A percentile compares a stretch with the other conserved stretches of the same genome.
Evolutionary conservation across 1,140 invertebrate species (phyloP).

Genomic region (Acarapis woodi): DNA sequence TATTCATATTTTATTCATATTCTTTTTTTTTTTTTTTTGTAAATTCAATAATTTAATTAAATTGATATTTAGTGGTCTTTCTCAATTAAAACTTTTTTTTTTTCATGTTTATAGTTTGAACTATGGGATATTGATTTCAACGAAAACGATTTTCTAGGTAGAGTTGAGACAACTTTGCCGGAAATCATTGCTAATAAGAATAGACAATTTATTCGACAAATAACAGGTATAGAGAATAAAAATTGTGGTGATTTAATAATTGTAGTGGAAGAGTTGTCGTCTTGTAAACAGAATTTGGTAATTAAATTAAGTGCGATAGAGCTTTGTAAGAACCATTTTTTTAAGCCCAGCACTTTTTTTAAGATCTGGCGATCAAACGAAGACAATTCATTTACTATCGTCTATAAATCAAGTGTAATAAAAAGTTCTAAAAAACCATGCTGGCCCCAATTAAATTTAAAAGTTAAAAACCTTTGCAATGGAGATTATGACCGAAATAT

Average conservation of each 20-base stretch:
- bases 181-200: conserved; percentile 21
- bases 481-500: conserved; percentile 26
- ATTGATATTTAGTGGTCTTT: no score
- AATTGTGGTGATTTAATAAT: conserved; percentile 16
- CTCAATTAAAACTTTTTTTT: no score
- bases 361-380: conserved; percentile 11
- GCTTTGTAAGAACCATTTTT: conserved; percentile 25
- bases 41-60: no score
- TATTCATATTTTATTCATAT: no score
- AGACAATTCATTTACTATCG: conserved; percentile 18
- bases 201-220: conserved; percentile 14
- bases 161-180: conserved; percentile 21
- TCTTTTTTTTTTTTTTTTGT: no score
- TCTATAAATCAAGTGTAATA: conserved; percentile 25
- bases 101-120: no score
- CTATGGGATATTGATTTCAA: conserved; percentile 14
- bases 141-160: conserved; percentile 23
- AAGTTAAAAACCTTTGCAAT: conserved; percentile 25
- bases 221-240: conserved; percentile 8
- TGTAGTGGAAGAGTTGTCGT: conserved; percentile 21
- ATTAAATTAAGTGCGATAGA: conserved; percentile 21
- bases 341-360: conserved; percentile 26
- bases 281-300: conserved; percentile 21
- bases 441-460: conserved; percentile 26
- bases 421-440: conserved; percentile 25